Base-by-base conservation (phyloP, 2,797 vertebrate genomes). In the Megaceryle alcyon region DNA sequence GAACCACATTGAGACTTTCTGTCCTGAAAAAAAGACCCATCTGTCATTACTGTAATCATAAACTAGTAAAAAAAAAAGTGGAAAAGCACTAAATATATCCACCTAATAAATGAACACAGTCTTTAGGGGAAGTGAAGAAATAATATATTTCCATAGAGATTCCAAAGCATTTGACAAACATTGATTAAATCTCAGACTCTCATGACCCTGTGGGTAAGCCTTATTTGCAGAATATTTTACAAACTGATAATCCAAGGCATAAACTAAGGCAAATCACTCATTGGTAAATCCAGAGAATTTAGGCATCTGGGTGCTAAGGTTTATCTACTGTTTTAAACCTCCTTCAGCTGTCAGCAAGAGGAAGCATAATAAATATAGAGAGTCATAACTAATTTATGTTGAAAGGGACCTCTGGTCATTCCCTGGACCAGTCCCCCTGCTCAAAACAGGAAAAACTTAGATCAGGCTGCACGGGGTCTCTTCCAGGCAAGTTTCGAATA, bases 361-460 rank as follows among this genome's bases (percentile, higher is more conserved):
- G 68, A 86, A 68, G 3, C 6, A 11, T 68, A 29, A 57, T 20
- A 54, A 43, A 82, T 46, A 7, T 46, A 26, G 2, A 75, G 14
- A 15, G 2, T 56, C 23, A 4, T 0, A 28, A 43, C 4, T 28
- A 35, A 35, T 5, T 64, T 17, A 9, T 4, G 2, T 29, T 56
- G 48, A 51, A 88, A 83, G 9, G 4, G 35, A 73, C 5, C 9
- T 66, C 44, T 46, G 9, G 3, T 23, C 6, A 3, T 43, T 29
- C 77, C 7, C 5, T 26, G 31, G 6, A 17, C 16, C 10, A 23
- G 44, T 0, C 2, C 4, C 4, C 10, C 17, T 65, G 46, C 53
- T 71, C 63, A 31, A 57, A 88, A 51, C 5, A 41, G 10, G 13
- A 31, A 8, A 60, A 82, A 64, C 17, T 46, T 57, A 31, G 19